phyloP scores from a whole-genome alignment of 2,797 vertebrate genomes.

The Chelmon rostratus region DNA sequence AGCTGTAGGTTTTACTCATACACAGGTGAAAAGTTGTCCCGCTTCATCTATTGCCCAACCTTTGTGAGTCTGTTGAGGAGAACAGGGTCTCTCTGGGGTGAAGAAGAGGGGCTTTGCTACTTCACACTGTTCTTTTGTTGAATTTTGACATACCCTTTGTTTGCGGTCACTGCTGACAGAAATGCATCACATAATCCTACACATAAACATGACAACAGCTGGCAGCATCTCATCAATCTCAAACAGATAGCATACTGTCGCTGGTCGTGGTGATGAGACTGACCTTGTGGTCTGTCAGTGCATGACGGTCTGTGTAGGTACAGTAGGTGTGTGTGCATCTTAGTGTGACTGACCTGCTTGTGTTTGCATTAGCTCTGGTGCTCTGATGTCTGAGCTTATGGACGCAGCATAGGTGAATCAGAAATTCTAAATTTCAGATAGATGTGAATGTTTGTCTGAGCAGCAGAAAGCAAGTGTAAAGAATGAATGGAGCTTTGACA shows the following conservation, averaged over 20 bases:
- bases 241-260: conserved; percentile 5
- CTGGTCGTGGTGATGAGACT: not conserved
- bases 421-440: not conserved
- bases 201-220: conserved; percentile 17
- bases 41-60: no score
- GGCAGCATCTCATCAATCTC: conserved; percentile 30
- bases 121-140: not conserved
- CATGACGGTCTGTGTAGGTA: not conserved
- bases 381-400: no score
- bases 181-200: not conserved
- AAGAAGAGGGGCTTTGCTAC: not conserved
- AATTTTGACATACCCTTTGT: conserved; percentile 9
- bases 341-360: not conserved
- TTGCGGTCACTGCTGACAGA: not conserved
- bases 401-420: not conserved
- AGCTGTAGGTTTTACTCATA: not conserved
- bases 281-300: not conserved
- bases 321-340: no score
- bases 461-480: no score
- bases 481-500: no score
- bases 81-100: not conserved
- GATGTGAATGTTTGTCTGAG: not conserved
- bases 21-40: not conserved
- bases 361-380: not conserved
- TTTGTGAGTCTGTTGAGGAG: not conserved